phyloP scores from a whole-genome alignment of 1,140 invertebrate species.

The Forficula auricularia region DNA sequence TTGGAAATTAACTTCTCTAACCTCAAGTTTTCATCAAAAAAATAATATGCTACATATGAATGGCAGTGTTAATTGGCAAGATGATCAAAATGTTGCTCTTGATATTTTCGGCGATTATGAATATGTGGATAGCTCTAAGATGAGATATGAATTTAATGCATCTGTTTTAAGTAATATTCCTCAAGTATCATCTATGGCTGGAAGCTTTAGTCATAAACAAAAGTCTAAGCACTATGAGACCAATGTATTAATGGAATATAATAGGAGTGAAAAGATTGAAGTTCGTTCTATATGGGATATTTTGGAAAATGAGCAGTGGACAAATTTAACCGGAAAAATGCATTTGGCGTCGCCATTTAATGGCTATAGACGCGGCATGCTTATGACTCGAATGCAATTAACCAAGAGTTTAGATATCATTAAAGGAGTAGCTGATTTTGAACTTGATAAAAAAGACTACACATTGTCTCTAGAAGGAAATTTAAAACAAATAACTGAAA shows the following conservation, averaged over 20 bases:
- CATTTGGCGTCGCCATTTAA: conserved; percentile 35
- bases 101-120: conserved; percentile 30
- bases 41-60: conserved; percentile 22
- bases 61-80: conserved; percentile 32
- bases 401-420: conserved; percentile 36
- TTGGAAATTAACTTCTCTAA: conserved; percentile 49
- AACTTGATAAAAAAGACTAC: conserved; percentile 46
- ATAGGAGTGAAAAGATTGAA: conserved; percentile 32
- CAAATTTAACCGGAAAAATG: conserved; percentile 37
- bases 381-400: conserved; percentile 42
- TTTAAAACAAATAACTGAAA: conserved; percentile 41
- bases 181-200: conserved; percentile 33
- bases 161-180: conserved; percentile 37
- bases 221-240: conserved; percentile 29
- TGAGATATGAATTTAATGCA: conserved; percentile 22
- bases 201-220: conserved; percentile 34
- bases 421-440: conserved; percentile 42
- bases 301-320: conserved; percentile 21
- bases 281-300: conserved; percentile 37
- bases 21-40: conserved; percentile 24
- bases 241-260: conserved; percentile 22
- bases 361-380: conserved; percentile 42
- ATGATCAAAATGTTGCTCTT: conserved; percentile 32
- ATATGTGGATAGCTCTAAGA: conserved; percentile 2
- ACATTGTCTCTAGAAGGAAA: conserved; percentile 39